Percentiles rank a stretch among this genome's conserved stretches.
These are phyloP conservation scores for Ctenodactylus gundi DNA, from an alignment of 2,113 vertebrate genomes.

Conservation along the genomic window DNA sequence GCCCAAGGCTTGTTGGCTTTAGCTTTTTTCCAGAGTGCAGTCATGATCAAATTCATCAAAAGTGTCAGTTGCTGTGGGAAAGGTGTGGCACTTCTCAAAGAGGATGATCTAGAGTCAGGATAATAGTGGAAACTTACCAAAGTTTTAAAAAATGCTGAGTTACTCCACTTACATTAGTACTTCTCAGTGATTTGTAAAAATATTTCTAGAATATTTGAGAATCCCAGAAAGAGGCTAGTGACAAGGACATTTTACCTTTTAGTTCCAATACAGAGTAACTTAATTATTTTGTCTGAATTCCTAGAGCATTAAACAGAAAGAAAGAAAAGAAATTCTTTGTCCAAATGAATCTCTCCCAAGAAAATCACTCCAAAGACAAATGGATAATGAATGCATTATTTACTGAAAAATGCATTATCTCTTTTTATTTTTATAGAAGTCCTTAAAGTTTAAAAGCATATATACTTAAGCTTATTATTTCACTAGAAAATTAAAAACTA, in stretches of 20 bases:
- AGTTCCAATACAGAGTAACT: not conserved
- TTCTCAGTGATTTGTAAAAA: not conserved
- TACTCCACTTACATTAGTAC: not conserved
- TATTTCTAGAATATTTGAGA: not conserved
- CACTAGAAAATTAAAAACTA: not conserved
- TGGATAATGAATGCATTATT: not conserved
- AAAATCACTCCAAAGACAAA: not conserved
- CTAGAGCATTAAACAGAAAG: not conserved
- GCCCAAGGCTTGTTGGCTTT: not conserved
- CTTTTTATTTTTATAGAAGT: not conserved
- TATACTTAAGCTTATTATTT: not conserved
- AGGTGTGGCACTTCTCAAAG: not conserved
- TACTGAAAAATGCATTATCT: not conserved
- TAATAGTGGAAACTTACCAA: not conserved
- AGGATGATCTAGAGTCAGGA: not conserved
- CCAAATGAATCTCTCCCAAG: not conserved
- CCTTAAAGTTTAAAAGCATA: not conserved
- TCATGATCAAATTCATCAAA: slow-evolving; percentile 4
- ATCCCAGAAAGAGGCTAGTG: not conserved
- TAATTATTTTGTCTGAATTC: not conserved
- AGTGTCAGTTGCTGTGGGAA: not conserved
- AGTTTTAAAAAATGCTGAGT: too few relatives aligned
- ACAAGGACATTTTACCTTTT: not conserved
- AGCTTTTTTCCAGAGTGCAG: not conserved
- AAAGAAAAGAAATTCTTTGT: slow-evolving; percentile 13